phyloP scores from a whole-genome alignment of 1,140 invertebrate genomes.

The Fopius arisanus region DNA sequence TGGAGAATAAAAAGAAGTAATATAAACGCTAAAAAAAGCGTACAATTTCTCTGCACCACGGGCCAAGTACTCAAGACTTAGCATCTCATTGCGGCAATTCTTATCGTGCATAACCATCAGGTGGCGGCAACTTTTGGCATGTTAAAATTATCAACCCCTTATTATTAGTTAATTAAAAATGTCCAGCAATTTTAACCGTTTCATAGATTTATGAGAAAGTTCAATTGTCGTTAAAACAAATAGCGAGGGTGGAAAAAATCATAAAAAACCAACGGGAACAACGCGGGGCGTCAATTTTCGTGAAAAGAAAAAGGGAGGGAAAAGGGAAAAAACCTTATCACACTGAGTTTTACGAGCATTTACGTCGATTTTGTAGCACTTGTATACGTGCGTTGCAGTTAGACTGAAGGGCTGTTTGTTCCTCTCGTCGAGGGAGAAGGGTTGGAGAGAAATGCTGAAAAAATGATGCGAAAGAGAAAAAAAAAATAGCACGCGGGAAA shows the following conservation, averaged over 20 bases:
- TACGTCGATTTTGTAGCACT: not conserved
- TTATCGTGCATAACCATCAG: not conserved
- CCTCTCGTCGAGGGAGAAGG: not conserved
- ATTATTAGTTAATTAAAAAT: not conserved
- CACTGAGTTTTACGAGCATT: not conserved
- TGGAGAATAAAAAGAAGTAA: not conserved
- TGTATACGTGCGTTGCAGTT: not conserved
- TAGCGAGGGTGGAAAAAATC: not conserved
- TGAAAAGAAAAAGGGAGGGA: not conserved
- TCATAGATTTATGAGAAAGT: not conserved
- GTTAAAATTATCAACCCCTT: too few species aligned
- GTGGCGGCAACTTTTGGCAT: not conserved
- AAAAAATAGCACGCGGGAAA: not conserved
- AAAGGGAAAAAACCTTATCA: not conserved
- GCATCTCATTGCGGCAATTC: not conserved
- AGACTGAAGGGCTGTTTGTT: not conserved
- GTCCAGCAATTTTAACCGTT: not conserved
- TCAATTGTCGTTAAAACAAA: not conserved
- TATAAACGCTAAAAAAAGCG: not conserved
- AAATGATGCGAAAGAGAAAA: conserved; percentile 2
- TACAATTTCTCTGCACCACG: not conserved
- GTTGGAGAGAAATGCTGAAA: not conserved
- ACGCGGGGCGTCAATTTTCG: not conserved
- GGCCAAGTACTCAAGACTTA: not conserved
- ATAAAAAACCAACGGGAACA: not conserved